These are phyloP conservation scores for Drosophila lacteicornis DNA, from an alignment of 1,140 invertebrate species.

Conservation along the genomic window DNA sequence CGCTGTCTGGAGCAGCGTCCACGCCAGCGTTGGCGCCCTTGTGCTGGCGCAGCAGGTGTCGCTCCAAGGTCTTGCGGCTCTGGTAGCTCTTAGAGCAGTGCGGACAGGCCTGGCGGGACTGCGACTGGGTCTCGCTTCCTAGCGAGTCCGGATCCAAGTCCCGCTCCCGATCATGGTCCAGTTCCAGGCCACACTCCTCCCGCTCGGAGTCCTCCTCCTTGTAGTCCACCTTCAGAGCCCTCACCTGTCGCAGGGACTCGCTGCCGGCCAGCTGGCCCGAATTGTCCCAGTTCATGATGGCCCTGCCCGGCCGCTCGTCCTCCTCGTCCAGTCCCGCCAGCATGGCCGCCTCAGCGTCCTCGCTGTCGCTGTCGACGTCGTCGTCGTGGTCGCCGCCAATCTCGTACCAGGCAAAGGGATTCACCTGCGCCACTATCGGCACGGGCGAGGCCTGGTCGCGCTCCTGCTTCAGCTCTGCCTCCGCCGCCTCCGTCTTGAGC, in stretches of 20 bases:
- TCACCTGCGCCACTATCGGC: conserved; percentile 36
- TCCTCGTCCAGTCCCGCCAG: conserved; percentile 5
- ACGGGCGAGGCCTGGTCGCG: conserved; percentile 10
- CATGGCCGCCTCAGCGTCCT: conserved; percentile 7
- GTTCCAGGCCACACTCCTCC: conserved; percentile 22
- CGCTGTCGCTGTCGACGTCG: conserved; percentile 23
- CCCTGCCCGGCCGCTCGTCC: conserved; percentile 14
- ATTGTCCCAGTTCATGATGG: conserved; percentile 64
- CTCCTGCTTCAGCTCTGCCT: conserved; percentile 45
- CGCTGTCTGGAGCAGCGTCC: conserved; percentile 16
- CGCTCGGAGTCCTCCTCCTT: conserved; percentile 56
- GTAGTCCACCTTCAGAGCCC: conserved; percentile 58
- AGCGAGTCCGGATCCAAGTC: conserved; percentile 11
- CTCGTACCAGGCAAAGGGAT: conserved; percentile 64
- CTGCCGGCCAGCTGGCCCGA: not conserved
- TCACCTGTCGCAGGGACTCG: conserved; percentile 37
- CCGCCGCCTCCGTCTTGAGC: conserved; percentile 58
- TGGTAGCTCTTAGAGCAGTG: conserved; percentile 61
- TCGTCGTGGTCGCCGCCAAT: conserved; percentile 35
- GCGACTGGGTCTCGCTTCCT: not conserved
- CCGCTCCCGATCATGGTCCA: conserved; percentile 18
- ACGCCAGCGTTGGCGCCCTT: conserved; percentile 13
- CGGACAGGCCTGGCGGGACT: conserved; percentile 24
- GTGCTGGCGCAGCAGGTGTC: conserved; percentile 61
- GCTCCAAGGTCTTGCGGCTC: conserved; percentile 53